Evolutionary conservation across 1,140 invertebrate species (phyloP).

Genomic region (Phthorimaea operculella): DNA sequence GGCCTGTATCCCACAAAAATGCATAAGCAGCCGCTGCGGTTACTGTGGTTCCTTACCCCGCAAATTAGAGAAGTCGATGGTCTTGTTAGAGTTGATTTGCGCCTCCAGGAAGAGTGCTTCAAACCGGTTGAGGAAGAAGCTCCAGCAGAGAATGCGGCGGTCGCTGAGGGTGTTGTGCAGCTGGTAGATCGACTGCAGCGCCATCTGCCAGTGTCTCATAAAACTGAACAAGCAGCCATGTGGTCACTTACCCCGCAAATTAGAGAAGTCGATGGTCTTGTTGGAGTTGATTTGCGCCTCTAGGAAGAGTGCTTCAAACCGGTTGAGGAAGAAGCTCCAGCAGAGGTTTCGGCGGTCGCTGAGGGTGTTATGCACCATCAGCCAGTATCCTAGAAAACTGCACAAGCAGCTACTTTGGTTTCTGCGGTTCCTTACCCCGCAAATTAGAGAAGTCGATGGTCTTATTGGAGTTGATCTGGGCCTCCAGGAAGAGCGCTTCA

Average conservation of each 20-base stretch:
- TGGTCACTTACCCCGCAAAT: too few relatives aligned
- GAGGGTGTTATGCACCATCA: conserved; percentile 91
- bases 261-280: conserved; percentile 82
- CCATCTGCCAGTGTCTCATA: conserved; percentile 96
- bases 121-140: conserved; percentile 98
- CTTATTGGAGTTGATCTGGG: conserved; percentile 90
- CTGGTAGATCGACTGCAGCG: conserved; percentile 96
- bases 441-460: conserved; percentile 83
- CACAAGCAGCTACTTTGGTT: too few relatives aligned
- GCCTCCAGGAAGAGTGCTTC: conserved; percentile 96
- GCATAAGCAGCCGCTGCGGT: too few relatives aligned
- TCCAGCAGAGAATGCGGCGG: conserved; percentile 92
- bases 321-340: conserved; percentile 98
- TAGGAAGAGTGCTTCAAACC: conserved; percentile 95
- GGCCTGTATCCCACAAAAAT: too few relatives aligned
- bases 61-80: conserved; percentile 82
- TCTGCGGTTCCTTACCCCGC: conserved; percentile 83
- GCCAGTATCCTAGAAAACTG: too few relatives aligned
- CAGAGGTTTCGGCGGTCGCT: conserved; percentile 90
- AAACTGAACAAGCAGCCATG: too few relatives aligned
- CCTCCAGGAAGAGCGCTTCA: conserved; percentile 95
- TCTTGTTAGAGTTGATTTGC: conserved; percentile 89
- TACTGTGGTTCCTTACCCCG: too few relatives aligned
- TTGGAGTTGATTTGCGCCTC: conserved; percentile 94
- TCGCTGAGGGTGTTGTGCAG: conserved; percentile 93